Percentiles rank a stretch among this genome's conserved stretches.
phyloP scores from a whole-genome alignment of 2,888 invertebrate species.

The Hesperia comma region DNA sequence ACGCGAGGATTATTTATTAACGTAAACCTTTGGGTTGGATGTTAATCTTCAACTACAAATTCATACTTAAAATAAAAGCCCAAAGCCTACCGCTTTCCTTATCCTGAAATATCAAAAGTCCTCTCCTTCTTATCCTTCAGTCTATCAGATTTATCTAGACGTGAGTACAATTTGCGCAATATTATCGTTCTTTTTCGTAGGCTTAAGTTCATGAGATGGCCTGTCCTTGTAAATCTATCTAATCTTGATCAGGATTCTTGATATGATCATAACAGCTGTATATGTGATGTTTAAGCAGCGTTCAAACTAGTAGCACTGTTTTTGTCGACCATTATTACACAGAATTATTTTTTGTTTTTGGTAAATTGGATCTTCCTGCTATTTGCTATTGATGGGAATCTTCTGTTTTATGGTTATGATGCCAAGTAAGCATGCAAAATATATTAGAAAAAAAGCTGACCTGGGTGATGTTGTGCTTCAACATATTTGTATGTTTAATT shows the following conservation, averaged over 20 bases:
- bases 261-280: conserved; percentile 1
- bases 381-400: too few relatives aligned
- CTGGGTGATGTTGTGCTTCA: too few relatives aligned
- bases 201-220: conserved; percentile 1
- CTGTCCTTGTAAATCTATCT: conserved; percentile 7
- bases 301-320: background rate
- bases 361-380: background rate
- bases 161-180: background rate
- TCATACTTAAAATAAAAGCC: too few relatives aligned
- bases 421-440: too few relatives aligned
- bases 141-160: background rate
- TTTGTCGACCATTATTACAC: background rate
- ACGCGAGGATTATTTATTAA: too few relatives aligned
- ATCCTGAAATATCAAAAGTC: background rate
- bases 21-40: too few relatives aligned
- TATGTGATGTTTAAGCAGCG: background rate
- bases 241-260: background rate
- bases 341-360: background rate
- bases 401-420: too few relatives aligned
- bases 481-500: too few relatives aligned
- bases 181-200: conserved; percentile 3
- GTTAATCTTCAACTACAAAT: too few relatives aligned
- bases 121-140: background rate
- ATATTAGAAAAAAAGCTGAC: too few relatives aligned
- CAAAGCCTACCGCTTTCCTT: too few relatives aligned